Conservation (phyloP, 2,888 invertebrate species). For the Macrosoma leucophasiata region DNA sequence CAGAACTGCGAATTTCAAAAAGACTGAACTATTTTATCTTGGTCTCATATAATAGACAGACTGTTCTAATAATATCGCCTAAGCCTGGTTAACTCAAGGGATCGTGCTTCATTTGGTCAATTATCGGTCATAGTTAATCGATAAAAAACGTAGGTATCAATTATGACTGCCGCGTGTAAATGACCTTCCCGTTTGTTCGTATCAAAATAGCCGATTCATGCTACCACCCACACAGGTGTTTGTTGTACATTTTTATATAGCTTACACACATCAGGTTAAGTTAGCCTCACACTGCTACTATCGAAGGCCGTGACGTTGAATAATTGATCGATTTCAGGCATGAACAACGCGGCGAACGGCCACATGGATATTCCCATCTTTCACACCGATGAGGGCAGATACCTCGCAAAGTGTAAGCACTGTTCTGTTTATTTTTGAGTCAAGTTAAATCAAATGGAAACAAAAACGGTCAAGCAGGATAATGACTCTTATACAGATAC, state of each 20-base stretch:
- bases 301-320: slow-evolving; percentile 57
- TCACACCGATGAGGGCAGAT: slow-evolving; percentile 91
- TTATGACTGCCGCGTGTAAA: slow-evolving; percentile 42
- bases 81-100: too few relatives aligned
- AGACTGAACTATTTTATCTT: too few relatives aligned
- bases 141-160: slow-evolving; percentile 39
- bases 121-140: slow-evolving; percentile 16
- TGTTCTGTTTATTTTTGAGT: slow-evolving; percentile 26
- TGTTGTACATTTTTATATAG: slow-evolving; percentile 34
- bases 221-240: slow-evolving; percentile 26
- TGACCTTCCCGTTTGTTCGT: slow-evolving; percentile 35
- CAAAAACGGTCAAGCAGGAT: too few relatives aligned
- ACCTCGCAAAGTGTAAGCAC: slow-evolving; percentile 88
- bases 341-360: slow-evolving; percentile 56
- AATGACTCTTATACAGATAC: slow-evolving; percentile 44
- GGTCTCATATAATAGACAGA: too few relatives aligned
- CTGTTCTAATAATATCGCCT: too few relatives aligned
- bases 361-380: slow-evolving; percentile 86
- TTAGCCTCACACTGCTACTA: slow-evolving; percentile 31
- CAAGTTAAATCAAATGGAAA: slow-evolving; percentile 34
- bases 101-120: too few relatives aligned
- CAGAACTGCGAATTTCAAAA: too few relatives aligned
- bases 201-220: too few relatives aligned
- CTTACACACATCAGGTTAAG: slow-evolving; percentile 37
- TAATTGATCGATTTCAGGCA: slow-evolving; percentile 69